A percentile compares a stretch with the other conserved stretches of the same genome.
Conservation (phyloP, 2,797 vertebrate genomes). For the Anguilla obscura region DNA sequence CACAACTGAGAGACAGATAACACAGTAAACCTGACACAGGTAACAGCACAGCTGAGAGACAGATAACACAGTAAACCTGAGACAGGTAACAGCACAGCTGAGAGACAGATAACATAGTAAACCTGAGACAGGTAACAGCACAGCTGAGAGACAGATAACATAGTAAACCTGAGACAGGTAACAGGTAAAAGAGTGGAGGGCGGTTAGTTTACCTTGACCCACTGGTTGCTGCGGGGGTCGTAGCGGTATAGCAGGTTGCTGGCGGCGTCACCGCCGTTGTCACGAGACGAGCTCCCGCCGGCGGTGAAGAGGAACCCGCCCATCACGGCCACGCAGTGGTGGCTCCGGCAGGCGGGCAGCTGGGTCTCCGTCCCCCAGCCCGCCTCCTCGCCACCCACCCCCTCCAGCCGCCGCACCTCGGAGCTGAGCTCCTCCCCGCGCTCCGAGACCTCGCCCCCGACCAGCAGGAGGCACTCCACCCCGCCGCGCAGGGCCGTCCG, state of each 20-base stretch:
- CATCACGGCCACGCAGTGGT: constrained; percentile 87
- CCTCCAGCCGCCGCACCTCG: constrained; percentile 84
- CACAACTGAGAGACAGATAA: no score
- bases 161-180: background rate
- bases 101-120: no score
- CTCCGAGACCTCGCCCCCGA: constrained; percentile 91
- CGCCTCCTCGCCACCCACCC: constrained; percentile 74
- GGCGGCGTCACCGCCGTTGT: constrained; percentile 87
- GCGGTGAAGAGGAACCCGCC: constrained; percentile 91
- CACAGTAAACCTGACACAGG: no score
- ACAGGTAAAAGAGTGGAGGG: background rate
- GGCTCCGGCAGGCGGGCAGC: constrained; percentile 85
- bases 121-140: no score
- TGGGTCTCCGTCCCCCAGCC: constrained; percentile 85
- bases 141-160: no score
- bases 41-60: no score
- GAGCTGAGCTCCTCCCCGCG: constrained; percentile 88
- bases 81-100: no score
- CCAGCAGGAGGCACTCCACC: constrained; percentile 82
- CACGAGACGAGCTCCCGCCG: constrained; percentile 88
- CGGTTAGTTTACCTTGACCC: constrained; percentile 82
- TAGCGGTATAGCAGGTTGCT: constrained; percentile 93
- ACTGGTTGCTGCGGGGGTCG: constrained; percentile 90
- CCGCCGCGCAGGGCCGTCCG: constrained; percentile 77
- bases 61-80: no score